Evolutionary conservation across 1,140 invertebrate genomes (phyloP).

Genomic region (Musca domestica): DNA sequence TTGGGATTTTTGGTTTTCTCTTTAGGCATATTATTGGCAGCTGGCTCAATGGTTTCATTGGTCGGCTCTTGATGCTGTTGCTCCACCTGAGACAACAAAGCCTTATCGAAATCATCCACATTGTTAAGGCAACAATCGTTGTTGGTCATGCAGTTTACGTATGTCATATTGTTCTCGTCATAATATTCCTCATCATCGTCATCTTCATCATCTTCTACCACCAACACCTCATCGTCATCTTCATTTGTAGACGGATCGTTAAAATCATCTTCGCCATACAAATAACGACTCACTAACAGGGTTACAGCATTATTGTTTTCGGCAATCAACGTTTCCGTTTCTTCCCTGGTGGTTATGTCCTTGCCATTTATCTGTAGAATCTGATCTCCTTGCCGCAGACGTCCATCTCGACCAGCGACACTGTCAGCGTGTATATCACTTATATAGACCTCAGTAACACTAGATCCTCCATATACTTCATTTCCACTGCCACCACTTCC

Average conservation of each 20-base stretch:
- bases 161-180: conserved; percentile 43
- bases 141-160: conserved; percentile 40
- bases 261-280: conserved; percentile 51
- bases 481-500: conserved; percentile 52
- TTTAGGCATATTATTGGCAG: too few species aligned
- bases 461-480: conserved; percentile 49
- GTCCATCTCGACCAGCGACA: conserved; percentile 67
- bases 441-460: conserved; percentile 65
- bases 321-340: conserved; percentile 59
- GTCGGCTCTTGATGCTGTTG: background rate
- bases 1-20: too few species aligned
- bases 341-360: conserved; percentile 60
- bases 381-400: conserved; percentile 72
- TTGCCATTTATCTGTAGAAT: conserved; percentile 65
- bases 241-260: conserved; percentile 14
- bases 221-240: conserved; percentile 16
- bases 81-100: conserved; percentile 2
- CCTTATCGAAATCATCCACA: conserved; percentile 41
- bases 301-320: conserved; percentile 59
- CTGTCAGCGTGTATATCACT: conserved; percentile 70
- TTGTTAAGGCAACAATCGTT: conserved; percentile 44
- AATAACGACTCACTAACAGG: conserved; percentile 60
- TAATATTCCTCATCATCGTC: conserved; percentile 37
- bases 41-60: too few species aligned
- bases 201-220: conserved; percentile 37